Conservation (phyloP, 2,113 vertebrate genomes). For the Ctenomys sociabilis region DNA sequence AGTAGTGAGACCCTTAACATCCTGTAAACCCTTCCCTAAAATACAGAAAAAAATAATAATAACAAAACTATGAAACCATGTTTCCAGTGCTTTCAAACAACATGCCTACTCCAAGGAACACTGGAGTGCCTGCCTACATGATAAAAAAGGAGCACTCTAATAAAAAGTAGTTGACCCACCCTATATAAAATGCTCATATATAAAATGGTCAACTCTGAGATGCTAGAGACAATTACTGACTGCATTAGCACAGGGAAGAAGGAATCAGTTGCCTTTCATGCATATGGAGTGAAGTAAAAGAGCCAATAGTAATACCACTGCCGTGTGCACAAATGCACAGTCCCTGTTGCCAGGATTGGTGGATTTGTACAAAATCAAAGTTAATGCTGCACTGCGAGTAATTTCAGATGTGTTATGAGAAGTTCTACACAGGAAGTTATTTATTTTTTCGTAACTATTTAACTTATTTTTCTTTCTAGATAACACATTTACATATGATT, state of each 20-base stretch:
- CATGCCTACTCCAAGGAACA: conserved; percentile 95
- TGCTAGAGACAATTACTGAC: conserved; percentile 96
- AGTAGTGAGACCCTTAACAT: too few species aligned
- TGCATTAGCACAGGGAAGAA: conserved; percentile 99
- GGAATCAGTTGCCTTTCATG: conserved; percentile 98
- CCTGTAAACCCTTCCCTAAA: too few species aligned
- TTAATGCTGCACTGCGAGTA: background rate
- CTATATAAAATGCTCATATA: conserved; percentile 91
- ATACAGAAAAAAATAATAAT: too few species aligned
- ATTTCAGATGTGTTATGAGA: background rate
- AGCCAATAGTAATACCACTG: background rate
- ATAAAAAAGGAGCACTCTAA: conserved; percentile 99
- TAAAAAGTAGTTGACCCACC: conserved; percentile 89
- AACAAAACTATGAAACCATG: conserved; percentile 96
- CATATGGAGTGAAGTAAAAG: conserved; percentile 93
- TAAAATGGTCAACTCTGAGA: conserved; percentile 96
- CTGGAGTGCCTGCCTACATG: conserved; percentile 94
- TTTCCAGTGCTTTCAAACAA: conserved; percentile 97
- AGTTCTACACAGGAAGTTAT: background rate
- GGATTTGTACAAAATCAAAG: background rate
- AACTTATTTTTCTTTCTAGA: background rate
- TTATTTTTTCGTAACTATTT: conserved; percentile 42
- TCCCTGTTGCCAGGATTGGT: background rate
- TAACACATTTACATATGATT: background rate
- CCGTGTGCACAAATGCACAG: background rate